These are phyloP conservation scores for Pycnomerus fuliginosus DNA, from an alignment of 2,888 invertebrate species.

Conservation along the genomic window DNA sequence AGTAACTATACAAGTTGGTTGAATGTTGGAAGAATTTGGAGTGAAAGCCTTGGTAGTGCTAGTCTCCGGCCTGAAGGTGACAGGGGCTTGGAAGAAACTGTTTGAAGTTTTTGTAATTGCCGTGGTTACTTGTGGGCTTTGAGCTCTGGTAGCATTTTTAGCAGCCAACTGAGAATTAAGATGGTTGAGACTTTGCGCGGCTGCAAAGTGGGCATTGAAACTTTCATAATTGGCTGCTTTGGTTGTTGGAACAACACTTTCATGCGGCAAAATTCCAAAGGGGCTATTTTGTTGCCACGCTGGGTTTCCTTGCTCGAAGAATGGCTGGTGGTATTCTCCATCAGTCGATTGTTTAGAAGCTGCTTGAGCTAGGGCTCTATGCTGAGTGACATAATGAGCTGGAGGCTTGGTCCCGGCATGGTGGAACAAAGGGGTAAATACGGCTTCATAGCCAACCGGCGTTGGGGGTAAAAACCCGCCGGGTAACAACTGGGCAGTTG, in stretches of 20 bases:
- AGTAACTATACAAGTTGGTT: conserved; percentile 73
- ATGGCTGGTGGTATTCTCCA: conserved; percentile 49
- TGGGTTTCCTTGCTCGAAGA: conserved; percentile 68
- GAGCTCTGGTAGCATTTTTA: conserved; percentile 56
- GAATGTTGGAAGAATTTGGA: conserved; percentile 51
- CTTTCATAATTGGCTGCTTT: conserved; percentile 60
- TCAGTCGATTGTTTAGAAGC: not conserved
- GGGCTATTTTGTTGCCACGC: conserved; percentile 80
- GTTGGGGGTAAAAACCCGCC: conserved; percentile 74
- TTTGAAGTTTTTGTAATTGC: too few species aligned
- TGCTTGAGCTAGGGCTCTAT: conserved; percentile 56
- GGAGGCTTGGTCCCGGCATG: conserved; percentile 63
- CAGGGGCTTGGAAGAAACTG: conserved; percentile 66
- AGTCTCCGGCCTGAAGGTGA: conserved; percentile 56
- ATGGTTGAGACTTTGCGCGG: conserved; percentile 66
- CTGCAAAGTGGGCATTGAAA: conserved; percentile 70
- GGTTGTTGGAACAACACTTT: conserved; percentile 70
- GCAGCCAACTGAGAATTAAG: conserved; percentile 63
- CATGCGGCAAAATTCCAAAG: conserved; percentile 76
- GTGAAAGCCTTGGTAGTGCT: conserved; percentile 41
- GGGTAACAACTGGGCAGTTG: conserved; percentile 63
- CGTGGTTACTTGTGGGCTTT: conserved; percentile 56
- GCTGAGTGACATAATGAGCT: conserved; percentile 60
- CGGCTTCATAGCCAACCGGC: conserved; percentile 77
- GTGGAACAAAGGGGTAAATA: conserved; percentile 81